Base-by-base conservation (phyloP, 1,140 invertebrate genomes). In the Zaprionus camerounensis region DNA sequence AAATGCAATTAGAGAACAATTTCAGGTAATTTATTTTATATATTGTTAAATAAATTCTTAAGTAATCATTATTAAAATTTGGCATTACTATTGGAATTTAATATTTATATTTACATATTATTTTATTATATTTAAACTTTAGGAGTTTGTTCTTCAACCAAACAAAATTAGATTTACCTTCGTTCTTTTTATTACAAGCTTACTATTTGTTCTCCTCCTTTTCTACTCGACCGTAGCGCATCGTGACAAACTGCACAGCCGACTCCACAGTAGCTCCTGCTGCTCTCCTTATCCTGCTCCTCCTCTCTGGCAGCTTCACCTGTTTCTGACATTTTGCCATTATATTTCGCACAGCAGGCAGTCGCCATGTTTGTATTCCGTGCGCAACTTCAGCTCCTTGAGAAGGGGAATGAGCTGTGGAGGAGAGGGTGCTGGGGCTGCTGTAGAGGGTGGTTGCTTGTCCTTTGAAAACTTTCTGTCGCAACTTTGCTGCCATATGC, bases 301-400 rank as follows among this genome's bases (percentile, higher is more conserved):
- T 38, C 13, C 13, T 58, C 26, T 12, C 11, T 31, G n/a, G 6
- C 49, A 57, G 56, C 55, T 70, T 87, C 81, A 82, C 80, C 88
- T 91, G 88, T 77, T 85, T 85, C 70, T 91, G 88, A 91, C 88
- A 80, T 55, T 75, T 85, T 88, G 71, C 77, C 81, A 90, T 82
- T 91, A 84, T 79, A 75, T 62, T 82, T 76, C 56, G 71, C 81
- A 56, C 88, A 91, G 84, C 88, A 78, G 79, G 88, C 56, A 59
- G 56, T 79, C 38, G 88, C 83, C 88, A 91, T 91, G 56, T 91
- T 91, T 88, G 64, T 69, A 11, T 34, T 34, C 24, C 41, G n/a
- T 46, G 7, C 6, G 7, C 41, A 17, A 46, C n/a, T 17, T 17
- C n/a, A 46, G 41, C 6, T 3, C n/a, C 41, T 11, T 41, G n/a